Conservation (phyloP, 2,113 vertebrate genomes). For the Tyrannus savana region DNA sequence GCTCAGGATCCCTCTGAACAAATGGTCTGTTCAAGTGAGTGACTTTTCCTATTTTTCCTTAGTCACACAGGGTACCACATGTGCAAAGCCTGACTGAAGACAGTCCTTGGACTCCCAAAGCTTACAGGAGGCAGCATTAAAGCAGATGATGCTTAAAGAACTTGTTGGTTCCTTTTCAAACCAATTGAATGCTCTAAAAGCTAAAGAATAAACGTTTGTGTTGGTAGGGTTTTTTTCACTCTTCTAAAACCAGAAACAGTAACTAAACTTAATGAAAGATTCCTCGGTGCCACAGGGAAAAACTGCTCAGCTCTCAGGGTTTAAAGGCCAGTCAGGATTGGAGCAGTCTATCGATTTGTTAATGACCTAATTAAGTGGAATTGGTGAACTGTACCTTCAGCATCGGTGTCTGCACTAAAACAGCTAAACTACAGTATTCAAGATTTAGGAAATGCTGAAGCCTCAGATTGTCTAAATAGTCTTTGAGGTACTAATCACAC, state of each 20-base stretch:
- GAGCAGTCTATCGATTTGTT: not conserved
- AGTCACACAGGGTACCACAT: not conserved
- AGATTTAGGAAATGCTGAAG: not conserved
- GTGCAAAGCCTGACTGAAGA: not conserved
- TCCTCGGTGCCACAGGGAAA: not conserved
- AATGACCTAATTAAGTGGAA: not conserved
- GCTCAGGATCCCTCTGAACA: not conserved
- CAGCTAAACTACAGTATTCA: not conserved
- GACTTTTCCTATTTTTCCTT: not conserved
- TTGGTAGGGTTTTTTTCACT: not conserved
- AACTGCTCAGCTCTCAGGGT: not conserved
- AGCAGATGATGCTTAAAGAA: not conserved
- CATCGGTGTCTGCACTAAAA: not conserved
- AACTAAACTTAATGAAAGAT: not conserved
- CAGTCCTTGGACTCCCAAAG: not conserved
- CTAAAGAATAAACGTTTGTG: not conserved
- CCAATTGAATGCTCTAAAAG: not conserved
- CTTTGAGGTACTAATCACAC: not conserved
- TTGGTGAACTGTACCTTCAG: not conserved
- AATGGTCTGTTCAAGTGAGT: conserved; percentile 6
- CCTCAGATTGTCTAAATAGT: not conserved
- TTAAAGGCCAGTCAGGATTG: not conserved
- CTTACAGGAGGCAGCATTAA: not conserved
- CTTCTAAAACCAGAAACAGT: not conserved
- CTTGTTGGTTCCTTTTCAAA: not conserved